A percentile compares a stretch with the other conserved stretches of the same genome.
phyloP scores from a whole-genome alignment of 2,797 vertebrate genomes.

The Acanthornis magna region DNA sequence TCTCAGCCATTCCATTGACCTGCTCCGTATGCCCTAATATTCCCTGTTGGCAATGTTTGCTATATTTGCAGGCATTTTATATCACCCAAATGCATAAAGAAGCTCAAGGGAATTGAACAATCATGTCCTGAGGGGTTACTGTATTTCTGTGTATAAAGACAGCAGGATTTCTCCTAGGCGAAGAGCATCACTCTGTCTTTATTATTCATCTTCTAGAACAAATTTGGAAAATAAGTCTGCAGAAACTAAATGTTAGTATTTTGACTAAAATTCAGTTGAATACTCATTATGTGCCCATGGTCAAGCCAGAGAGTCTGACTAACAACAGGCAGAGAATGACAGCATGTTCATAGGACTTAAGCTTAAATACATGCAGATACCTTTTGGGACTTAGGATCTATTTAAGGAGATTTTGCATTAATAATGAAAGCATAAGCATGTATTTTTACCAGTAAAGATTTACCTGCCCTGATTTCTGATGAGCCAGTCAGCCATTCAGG shows the following conservation, averaged over 20 bases:
- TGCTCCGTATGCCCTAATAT: background rate
- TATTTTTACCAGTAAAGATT: background rate
- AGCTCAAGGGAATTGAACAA: background rate
- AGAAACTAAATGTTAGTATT: background rate
- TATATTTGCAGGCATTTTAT: slow-evolving; percentile 16
- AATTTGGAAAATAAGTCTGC: background rate
- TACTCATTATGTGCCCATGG: background rate
- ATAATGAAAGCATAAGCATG: background rate
- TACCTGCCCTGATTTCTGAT: background rate
- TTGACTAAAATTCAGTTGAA: slow-evolving; percentile 10
- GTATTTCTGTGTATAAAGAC: background rate
- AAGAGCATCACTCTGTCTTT: slow-evolving; percentile 1
- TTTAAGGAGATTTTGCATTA: background rate
- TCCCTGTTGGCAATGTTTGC: background rate
- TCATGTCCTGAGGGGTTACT: background rate
- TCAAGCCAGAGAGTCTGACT: background rate
- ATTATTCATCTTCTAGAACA: background rate
- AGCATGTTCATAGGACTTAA: background rate
- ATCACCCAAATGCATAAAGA: background rate
- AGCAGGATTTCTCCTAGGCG: background rate
- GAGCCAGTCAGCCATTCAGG: background rate
- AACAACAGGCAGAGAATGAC: background rate
- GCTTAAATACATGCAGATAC: background rate
- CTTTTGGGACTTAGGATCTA: background rate
- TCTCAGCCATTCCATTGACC: slow-evolving; percentile 4